Evolutionary conservation across 2,797 vertebrate genomes (phyloP).

Genomic region (Spizella passerina): DNA sequence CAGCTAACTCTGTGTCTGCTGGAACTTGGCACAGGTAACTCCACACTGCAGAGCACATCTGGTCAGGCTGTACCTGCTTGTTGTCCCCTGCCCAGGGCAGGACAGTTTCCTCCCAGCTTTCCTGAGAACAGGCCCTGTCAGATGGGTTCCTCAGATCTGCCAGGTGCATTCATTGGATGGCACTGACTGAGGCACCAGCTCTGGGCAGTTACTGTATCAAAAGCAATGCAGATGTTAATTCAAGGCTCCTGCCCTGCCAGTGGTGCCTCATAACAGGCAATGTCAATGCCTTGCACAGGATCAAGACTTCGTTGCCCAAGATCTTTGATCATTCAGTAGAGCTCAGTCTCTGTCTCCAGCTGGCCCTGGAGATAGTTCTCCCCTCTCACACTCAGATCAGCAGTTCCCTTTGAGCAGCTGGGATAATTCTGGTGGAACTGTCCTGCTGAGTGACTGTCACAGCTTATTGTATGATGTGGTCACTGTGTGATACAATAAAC

Average conservation of each 20-base stretch:
- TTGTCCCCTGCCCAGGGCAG: neutral
- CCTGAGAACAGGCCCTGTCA: neutral
- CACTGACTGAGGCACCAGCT: neutral
- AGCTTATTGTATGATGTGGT: neutral
- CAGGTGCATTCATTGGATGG: neutral
- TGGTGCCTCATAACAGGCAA: neutral
- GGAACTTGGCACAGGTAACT: neutral
- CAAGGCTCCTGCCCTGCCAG: neutral
- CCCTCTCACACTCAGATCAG: neutral
- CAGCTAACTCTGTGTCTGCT: no score
- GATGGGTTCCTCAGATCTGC: neutral
- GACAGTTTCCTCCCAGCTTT: neutral
- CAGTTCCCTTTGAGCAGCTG: neutral
- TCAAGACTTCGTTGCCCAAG: neutral
- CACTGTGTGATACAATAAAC: neutral
- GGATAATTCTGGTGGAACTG: neutral
- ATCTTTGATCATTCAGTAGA: neutral
- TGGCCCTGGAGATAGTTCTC: neutral
- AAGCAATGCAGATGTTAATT: neutral
- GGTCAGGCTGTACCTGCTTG: neutral
- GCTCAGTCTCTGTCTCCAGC: neutral
- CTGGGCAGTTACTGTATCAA: neutral
- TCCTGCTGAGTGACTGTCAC: neutral
- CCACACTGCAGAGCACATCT: accelerated
- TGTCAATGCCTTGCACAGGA: neutral